Percentiles rank a stretch among this genome's conserved stretches.
phyloP scores from a whole-genome alignment of 2,888 invertebrate species.

The Acheta domesticus region DNA sequence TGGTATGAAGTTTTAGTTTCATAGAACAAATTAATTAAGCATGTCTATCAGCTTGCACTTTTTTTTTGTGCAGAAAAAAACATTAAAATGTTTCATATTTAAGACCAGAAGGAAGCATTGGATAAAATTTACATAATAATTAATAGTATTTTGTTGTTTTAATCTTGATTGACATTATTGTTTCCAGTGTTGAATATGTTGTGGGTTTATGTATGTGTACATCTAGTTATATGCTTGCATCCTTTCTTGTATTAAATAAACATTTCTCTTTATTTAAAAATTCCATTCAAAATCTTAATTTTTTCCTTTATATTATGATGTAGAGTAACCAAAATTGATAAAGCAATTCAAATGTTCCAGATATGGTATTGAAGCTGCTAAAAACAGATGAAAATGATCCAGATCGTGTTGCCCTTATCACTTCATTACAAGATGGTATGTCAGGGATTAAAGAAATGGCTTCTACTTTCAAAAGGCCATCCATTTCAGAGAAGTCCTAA shows the following conservation, averaged over 20 bases:
- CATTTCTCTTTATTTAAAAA: too few relatives aligned
- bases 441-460: slow-evolving; percentile 54
- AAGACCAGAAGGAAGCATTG: too few relatives aligned
- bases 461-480: slow-evolving; percentile 41
- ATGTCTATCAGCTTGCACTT: not conserved
- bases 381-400: slow-evolving; percentile 51
- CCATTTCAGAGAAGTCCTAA: slow-evolving; percentile 30
- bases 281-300: slow-evolving; percentile 40
- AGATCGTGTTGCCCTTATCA: slow-evolving; percentile 49
- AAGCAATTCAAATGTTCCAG: slow-evolving; percentile 47
- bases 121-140: too few relatives aligned
- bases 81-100: too few relatives aligned
- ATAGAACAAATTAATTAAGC: not conserved
- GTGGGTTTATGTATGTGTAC: too few relatives aligned
- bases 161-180: not conserved
- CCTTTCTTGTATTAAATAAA: too few relatives aligned
- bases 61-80: not conserved
- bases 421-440: slow-evolving; percentile 46
- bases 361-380: slow-evolving; percentile 62
- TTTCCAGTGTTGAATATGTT: too few relatives aligned
- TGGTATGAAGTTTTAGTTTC: slow-evolving; percentile 56
- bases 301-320: slow-evolving; percentile 78
- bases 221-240: too few relatives aligned
- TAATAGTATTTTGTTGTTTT: not conserved
- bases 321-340: slow-evolving; percentile 39